These are phyloP conservation scores for Quadriops clusia DNA, from an alignment of 2,888 invertebrate genomes.

Conservation along the genomic window DNA sequence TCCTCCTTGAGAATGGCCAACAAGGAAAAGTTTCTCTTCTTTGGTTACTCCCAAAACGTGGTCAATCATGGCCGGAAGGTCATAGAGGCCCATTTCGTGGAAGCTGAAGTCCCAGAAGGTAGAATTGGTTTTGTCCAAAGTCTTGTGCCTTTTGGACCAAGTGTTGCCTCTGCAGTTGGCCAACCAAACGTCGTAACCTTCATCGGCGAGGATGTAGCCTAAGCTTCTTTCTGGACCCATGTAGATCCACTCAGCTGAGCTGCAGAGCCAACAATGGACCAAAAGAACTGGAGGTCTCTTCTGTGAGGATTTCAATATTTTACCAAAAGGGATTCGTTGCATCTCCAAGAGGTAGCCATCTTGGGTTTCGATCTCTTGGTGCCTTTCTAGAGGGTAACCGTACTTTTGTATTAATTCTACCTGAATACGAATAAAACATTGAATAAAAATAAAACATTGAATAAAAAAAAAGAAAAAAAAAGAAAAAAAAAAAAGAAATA, in stretches of 20 bases:
- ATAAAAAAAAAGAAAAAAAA: too few relatives aligned
- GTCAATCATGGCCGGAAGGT: constrained; percentile 69
- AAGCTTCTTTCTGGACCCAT: constrained; percentile 30
- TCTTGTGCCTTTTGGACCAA: constrained; percentile 41
- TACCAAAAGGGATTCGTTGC: constrained; percentile 43
- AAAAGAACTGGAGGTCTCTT: too few relatives aligned
- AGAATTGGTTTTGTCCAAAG: constrained; percentile 15
- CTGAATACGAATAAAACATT: too few relatives aligned
- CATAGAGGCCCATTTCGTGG: constrained; percentile 66
- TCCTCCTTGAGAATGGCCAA: constrained; percentile 52
- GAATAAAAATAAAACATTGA: too few relatives aligned
- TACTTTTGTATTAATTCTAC: too few relatives aligned
- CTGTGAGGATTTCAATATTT: constrained; percentile 17
- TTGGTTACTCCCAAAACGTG: constrained; percentile 46
- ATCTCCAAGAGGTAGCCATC: constrained; percentile 45
- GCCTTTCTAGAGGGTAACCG: constrained; percentile 37
- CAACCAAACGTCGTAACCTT: constrained; percentile 42
- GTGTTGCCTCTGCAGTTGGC: constrained; percentile 49
- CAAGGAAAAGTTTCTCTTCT: constrained; percentile 40
- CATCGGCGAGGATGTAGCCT: constrained; percentile 40
- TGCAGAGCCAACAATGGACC: constrained; percentile 40
- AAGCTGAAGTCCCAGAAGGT: constrained; percentile 42
- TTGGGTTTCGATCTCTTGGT: constrained; percentile 35
- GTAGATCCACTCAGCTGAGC: constrained; percentile 40
- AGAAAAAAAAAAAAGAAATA: too few relatives aligned